Evolutionary conservation across 2,888 invertebrate species (phyloP).

Genomic region (Ellobium chinense): DNA sequence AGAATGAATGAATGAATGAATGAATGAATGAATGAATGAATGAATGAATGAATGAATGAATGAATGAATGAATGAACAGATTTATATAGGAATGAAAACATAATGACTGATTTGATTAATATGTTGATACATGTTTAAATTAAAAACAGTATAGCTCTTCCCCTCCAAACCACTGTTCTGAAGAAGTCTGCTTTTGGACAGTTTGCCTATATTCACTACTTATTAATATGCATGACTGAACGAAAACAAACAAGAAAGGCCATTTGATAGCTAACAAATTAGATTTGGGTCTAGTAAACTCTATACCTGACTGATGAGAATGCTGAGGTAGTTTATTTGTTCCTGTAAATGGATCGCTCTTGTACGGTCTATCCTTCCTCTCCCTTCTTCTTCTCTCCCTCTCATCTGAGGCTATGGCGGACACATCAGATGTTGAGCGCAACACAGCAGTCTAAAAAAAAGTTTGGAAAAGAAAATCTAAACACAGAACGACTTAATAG

Average conservation of each 20-base stretch:
- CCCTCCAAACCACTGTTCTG: too few relatives aligned
- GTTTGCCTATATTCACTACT: too few relatives aligned
- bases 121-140: too few relatives aligned
- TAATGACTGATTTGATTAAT: too few relatives aligned
- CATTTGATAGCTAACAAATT: too few relatives aligned
- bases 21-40: neutral
- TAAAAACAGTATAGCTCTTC: too few relatives aligned
- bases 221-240: too few relatives aligned
- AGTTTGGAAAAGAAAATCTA: neutral
- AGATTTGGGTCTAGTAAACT: too few relatives aligned
- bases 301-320: neutral
- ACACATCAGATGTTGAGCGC: slow-evolving; percentile 70
- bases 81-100: too few relatives aligned
- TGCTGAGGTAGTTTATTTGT: neutral
- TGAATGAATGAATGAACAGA: neutral
- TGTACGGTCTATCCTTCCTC: slow-evolving; percentile 67
- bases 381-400: slow-evolving; percentile 61
- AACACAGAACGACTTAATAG: neutral
- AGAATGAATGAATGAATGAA: neutral
- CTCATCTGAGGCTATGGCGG: slow-evolving; percentile 58
- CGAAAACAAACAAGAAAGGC: too few relatives aligned
- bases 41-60: neutral
- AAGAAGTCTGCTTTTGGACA: too few relatives aligned
- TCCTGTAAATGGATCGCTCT: slow-evolving; percentile 71
- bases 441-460: slow-evolving; percentile 59